A percentile compares a stretch with the other conserved stretches of the same genome.
phyloP scores from a whole-genome alignment of 2,113 vertebrate genomes.

The Pelecanus crispus region DNA sequence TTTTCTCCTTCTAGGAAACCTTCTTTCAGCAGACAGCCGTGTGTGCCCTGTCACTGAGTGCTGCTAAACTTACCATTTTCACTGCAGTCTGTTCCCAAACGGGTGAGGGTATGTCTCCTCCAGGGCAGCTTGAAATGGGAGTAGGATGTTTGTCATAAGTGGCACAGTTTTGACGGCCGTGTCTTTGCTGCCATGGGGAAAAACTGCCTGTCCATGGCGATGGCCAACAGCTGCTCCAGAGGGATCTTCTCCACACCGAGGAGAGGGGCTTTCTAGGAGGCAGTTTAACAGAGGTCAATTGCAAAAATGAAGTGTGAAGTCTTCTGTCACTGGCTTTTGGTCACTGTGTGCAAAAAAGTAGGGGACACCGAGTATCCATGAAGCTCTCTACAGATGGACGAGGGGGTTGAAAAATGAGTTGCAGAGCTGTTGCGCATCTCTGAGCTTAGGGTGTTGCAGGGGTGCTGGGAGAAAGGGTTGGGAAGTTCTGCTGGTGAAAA shows the following conservation, averaged over 20 bases:
- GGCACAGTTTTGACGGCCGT: background rate
- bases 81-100: background rate
- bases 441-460: background rate
- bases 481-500: background rate
- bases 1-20: background rate
- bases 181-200: background rate
- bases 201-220: background rate
- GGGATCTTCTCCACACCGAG: background rate
- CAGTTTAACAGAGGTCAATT: background rate
- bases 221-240: background rate
- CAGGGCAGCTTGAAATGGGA: background rate
- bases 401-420: background rate
- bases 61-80: background rate
- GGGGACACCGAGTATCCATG: no score
- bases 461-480: background rate
- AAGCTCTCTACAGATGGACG: background rate
- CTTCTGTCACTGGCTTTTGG: background rate
- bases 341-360: background rate
- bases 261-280: background rate
- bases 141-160: background rate
- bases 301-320: background rate
- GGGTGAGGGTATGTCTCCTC: background rate
- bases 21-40: background rate
- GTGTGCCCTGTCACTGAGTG: background rate
- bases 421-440: rapidly evolving